phyloP scores from a whole-genome alignment of 2,113 vertebrate species.

The Siphamia tubifer region DNA sequence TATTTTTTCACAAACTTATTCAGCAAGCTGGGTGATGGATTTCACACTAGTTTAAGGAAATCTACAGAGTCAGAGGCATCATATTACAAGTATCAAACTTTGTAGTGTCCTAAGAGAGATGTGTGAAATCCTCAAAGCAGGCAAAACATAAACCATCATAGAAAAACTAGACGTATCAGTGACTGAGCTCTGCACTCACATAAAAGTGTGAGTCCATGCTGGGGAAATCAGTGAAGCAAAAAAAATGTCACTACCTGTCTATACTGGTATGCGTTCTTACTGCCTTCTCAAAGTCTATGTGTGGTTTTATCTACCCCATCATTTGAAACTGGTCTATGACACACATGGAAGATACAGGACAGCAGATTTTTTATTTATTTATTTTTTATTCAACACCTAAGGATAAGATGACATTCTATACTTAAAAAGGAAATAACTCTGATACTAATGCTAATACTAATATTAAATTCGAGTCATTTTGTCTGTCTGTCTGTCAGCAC shows the following conservation, averaged over 20 bases:
- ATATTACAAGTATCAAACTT: constrained; percentile 55
- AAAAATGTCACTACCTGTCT: constrained; percentile 59
- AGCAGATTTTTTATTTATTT: no score
- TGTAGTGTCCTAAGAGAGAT: constrained; percentile 60
- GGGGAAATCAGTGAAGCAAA: constrained; percentile 40
- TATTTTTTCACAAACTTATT: constrained; percentile 49
- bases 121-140: constrained; percentile 57
- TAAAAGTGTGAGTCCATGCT: constrained; percentile 52
- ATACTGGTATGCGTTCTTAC: constrained; percentile 26
- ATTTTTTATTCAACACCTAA: constrained; percentile 15
- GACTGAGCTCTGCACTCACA: constrained; percentile 47
- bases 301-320: constrained; percentile 16
- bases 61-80: constrained; percentile 43
- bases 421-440: no score
- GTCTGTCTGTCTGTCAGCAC: no score
- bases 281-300: constrained; percentile 42
- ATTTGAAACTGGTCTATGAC: constrained; percentile 18
- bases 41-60: constrained; percentile 52
- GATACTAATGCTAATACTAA: no score
- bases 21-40: constrained; percentile 39
- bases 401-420: no score
- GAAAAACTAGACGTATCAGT: constrained; percentile 35
- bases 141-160: constrained; percentile 61
- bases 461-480: no score
- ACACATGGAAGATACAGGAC: constrained; percentile 12